Evolutionary conservation across 2,797 vertebrate species (phyloP).

Genomic region (Brachymystax lenok): DNA sequence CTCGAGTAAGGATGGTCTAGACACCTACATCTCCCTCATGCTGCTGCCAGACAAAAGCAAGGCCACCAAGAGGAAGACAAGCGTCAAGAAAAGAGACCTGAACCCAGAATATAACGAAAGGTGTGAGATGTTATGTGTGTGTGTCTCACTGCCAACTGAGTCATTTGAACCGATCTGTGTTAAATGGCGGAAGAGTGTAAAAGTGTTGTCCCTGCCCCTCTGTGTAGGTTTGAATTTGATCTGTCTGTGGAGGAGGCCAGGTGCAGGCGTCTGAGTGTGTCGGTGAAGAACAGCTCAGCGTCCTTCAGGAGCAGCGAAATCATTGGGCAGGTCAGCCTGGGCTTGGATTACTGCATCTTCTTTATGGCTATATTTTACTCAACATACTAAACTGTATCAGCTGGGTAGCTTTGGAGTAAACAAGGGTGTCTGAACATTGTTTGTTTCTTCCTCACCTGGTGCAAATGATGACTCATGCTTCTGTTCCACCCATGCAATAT

Average conservation of each 20-base stretch:
- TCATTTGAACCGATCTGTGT: conserved; percentile 9
- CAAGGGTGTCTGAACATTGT: not conserved
- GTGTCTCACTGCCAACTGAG: not conserved
- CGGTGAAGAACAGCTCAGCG: conserved; percentile 82
- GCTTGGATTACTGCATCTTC: too few relatives aligned
- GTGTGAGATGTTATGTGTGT: conserved; percentile 55
- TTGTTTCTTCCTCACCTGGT: not conserved
- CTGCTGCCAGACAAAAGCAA: conserved; percentile 91
- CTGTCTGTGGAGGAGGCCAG: conserved; percentile 77
- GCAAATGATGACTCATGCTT: not conserved
- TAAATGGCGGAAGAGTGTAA: not conserved
- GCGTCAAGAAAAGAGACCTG: conserved; percentile 82
- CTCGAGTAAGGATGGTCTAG: conserved; percentile 79
- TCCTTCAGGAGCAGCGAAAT: conserved; percentile 86
- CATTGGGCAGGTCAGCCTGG: conserved; percentile 67
- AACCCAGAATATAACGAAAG: conserved; percentile 89
- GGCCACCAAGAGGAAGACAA: conserved; percentile 88
- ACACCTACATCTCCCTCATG: conserved; percentile 86
- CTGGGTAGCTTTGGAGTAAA: too few relatives aligned
- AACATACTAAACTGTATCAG: not conserved
- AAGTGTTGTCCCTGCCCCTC: not conserved
- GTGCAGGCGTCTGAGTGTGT: conserved; percentile 77
- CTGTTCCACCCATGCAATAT: not conserved
- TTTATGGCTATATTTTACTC: not conserved
- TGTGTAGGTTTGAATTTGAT: conserved; percentile 86